Conservation (phyloP, 2,113 vertebrate genomes). For the Sinocyclocheilus anophthalmus region DNA sequence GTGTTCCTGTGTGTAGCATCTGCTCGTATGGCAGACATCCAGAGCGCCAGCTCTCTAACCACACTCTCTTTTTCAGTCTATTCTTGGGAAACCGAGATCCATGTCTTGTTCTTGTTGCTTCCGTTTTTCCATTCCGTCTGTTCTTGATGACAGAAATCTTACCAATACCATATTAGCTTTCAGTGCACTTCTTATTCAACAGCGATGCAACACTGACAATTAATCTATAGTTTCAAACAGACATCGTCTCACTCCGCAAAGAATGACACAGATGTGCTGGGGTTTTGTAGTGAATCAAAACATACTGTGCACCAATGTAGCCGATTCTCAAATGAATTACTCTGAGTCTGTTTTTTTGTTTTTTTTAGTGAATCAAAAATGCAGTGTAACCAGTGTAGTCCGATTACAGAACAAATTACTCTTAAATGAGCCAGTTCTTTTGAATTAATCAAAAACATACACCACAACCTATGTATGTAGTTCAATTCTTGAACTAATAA, state of each 20-base stretch:
- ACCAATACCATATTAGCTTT: not conserved
- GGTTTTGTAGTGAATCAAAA: no score
- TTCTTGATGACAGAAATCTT: not conserved
- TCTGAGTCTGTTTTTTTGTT: no score
- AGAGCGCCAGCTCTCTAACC: conserved; percentile 16
- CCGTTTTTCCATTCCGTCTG: not conserved
- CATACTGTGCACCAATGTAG: no score
- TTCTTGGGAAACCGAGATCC: not conserved
- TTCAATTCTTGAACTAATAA: no score
- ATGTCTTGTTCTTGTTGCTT: not conserved
- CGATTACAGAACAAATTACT: no score
- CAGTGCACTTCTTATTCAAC: not conserved
- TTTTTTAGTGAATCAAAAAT: no score
- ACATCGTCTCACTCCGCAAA: not conserved
- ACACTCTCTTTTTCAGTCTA: not conserved
- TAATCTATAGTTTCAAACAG: not conserved
- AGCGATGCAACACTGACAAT: not conserved
- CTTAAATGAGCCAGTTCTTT: no score
- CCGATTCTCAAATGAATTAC: no score
- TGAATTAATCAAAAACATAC: no score
- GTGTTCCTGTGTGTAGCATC: conserved; percentile 62
- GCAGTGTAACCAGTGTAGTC: no score
- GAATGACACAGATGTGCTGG: not conserved
- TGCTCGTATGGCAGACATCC: conserved; percentile 65
- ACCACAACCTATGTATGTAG: no score